phyloP scores from a whole-genome alignment of 2,888 invertebrate genomes.

The Pogonocherus hispidulus region DNA sequence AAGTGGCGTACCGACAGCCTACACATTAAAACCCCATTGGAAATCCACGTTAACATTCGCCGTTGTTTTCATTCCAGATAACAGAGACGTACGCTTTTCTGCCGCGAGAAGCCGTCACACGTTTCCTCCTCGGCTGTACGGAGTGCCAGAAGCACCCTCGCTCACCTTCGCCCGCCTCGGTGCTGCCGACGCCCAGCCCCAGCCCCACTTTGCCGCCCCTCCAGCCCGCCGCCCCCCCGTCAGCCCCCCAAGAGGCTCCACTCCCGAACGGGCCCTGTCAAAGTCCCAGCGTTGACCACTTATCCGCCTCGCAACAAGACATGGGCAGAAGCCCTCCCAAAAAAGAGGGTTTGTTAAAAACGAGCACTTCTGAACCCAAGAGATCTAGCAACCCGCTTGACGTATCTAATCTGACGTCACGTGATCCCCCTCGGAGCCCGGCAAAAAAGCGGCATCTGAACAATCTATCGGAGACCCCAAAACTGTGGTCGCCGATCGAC shows the following conservation, averaged over 20 bases:
- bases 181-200: slow-evolving; percentile 66
- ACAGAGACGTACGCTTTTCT: slow-evolving; percentile 97
- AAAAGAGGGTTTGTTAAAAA: slow-evolving; percentile 56
- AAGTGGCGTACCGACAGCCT: background rate
- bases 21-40: slow-evolving; percentile 17
- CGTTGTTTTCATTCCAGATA: slow-evolving; percentile 77
- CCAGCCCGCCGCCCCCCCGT: slow-evolving; percentile 48
- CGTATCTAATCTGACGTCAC: slow-evolving; percentile 75
- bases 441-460: slow-evolving; percentile 66
- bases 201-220: slow-evolving; percentile 60
- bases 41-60: slow-evolving; percentile 22
- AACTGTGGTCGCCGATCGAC: slow-evolving; percentile 75
- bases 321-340: slow-evolving; percentile 53
- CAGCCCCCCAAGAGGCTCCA: slow-evolving; percentile 25
- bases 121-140: slow-evolving; percentile 93
- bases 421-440: slow-evolving; percentile 70
- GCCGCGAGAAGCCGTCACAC: slow-evolving; percentile 95
- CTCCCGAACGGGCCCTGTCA: slow-evolving; percentile 20
- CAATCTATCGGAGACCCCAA: slow-evolving; percentile 67
- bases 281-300: slow-evolving; percentile 21
- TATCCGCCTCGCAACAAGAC: slow-evolving; percentile 6
- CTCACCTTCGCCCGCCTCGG: slow-evolving; percentile 74
- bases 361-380: slow-evolving; percentile 58
- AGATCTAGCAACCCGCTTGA: slow-evolving; percentile 75
- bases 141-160: slow-evolving; percentile 89